Evolutionary conservation across 2,888 invertebrate genomes (phyloP).

Genomic region (Galerucella nymphaeae): DNA sequence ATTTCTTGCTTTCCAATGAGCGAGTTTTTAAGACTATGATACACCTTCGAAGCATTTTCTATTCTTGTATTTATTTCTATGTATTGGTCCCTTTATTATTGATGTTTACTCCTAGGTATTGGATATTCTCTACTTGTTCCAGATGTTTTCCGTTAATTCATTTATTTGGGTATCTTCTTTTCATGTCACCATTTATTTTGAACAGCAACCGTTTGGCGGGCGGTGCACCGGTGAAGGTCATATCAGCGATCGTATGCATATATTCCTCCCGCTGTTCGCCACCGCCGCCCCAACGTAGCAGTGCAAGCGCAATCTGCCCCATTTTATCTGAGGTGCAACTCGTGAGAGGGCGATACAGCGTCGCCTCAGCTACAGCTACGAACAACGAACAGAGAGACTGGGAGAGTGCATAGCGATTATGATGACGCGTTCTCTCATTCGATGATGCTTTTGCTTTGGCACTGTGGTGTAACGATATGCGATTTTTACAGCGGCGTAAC

Average conservation of each 20-base stretch:
- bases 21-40: no score
- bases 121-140: no score
- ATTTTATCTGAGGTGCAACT: conserved; percentile 50
- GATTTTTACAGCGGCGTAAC: background rate
- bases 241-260: conserved; percentile 50
- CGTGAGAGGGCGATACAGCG: conserved; percentile 49
- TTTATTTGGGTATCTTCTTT: no score
- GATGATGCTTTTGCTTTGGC: background rate
- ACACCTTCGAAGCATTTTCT: no score
- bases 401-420: conserved; percentile 16
- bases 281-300: conserved; percentile 30
- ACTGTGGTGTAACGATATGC: conserved; percentile 13
- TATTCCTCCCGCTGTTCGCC: conserved; percentile 51
- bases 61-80: no score
- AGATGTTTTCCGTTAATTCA: no score
- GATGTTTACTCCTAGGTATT: no score
- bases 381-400: conserved; percentile 14
- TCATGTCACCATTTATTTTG: no score
- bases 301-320: conserved; percentile 46
- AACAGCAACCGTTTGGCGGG: conserved; percentile 51
- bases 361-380: conserved; percentile 22
- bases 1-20: no score
- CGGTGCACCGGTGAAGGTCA: conserved; percentile 53
- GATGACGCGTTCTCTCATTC: conserved; percentile 17
- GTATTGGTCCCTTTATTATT: no score